A percentile compares a stretch with the other conserved stretches of the same genome.
Evolutionary conservation across 2,888 invertebrate species (phyloP).

Genomic region (Drosophila paranaensis): DNA sequence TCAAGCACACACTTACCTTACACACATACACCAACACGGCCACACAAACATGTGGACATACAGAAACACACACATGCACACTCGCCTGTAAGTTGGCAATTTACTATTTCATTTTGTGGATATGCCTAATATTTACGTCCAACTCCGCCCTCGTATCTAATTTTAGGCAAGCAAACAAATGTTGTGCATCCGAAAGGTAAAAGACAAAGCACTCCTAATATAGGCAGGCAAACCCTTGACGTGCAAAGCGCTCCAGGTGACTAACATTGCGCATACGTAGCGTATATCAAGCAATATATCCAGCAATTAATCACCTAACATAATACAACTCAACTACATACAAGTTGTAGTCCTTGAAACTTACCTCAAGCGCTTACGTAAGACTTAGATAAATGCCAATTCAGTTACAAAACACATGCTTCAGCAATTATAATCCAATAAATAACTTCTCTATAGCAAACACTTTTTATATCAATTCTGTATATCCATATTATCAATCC

Average conservation of each 20-base stretch:
- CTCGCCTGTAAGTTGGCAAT: constrained; percentile 59
- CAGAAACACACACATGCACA: constrained; percentile 16
- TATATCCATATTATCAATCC: constrained; percentile 10
- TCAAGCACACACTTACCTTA: constrained; percentile 40
- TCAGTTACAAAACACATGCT: constrained; percentile 33
- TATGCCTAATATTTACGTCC: constrained; percentile 40
- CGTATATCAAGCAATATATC: constrained; percentile 41
- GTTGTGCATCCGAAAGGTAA: constrained; percentile 84
- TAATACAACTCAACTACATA: constrained; percentile 47
- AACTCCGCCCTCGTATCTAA: constrained; percentile 56
- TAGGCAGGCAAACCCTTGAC: constrained; percentile 82
- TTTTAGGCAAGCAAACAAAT: constrained; percentile 84
- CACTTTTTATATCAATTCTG: constrained; percentile 21
- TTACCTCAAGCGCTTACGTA: constrained; percentile 53
- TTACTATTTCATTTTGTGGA: constrained; percentile 14
- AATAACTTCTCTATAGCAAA: constrained; percentile 33
- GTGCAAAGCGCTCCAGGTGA: constrained; percentile 82
- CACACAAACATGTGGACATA: neutral
- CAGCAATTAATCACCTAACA: constrained; percentile 42
- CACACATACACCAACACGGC: constrained; percentile 5
- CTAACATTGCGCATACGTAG: constrained; percentile 75
- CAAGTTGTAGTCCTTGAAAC: constrained; percentile 55
- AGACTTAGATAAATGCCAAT: constrained; percentile 32
- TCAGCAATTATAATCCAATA: constrained; percentile 22
- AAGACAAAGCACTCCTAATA: constrained; percentile 81